phyloP scores from a whole-genome alignment of 2,797 vertebrate species.

The Rousettus madagascariensis region DNA sequence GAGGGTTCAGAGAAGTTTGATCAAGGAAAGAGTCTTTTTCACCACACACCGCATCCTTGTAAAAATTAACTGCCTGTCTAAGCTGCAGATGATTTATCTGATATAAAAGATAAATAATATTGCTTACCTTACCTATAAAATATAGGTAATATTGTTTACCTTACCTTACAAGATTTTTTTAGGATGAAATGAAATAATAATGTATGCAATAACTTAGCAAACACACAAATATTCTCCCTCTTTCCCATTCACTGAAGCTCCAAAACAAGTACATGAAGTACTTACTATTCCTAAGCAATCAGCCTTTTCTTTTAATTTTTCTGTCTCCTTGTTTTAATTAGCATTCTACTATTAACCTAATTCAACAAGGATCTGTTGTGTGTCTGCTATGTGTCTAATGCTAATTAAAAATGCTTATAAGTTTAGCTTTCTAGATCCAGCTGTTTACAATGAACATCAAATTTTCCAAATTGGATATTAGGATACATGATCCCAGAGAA shows the following conservation, averaged over 20 bases:
- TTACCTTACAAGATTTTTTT: neutral
- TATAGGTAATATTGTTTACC: neutral
- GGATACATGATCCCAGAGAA: constrained; percentile 35
- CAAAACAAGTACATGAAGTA: neutral
- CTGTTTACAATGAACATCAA: constrained; percentile 50
- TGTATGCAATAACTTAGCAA: neutral
- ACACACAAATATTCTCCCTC: neutral
- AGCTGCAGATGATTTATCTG: neutral
- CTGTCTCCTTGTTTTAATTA: constrained; percentile 42
- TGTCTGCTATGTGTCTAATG: constrained; percentile 35
- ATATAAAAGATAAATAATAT: neutral
- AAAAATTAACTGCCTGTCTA: neutral
- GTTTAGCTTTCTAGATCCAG: constrained; percentile 53
- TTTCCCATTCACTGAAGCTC: neutral
- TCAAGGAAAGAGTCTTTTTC: neutral
- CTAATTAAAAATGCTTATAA: constrained; percentile 71
- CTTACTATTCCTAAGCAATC: neutral
- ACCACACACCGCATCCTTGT: neutral
- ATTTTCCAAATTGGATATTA: constrained; percentile 68
- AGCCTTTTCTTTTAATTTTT: constrained; percentile 10
- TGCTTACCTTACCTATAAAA: neutral
- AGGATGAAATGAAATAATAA: neutral
- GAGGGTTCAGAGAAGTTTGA: neutral
- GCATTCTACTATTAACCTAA: constrained; percentile 52
- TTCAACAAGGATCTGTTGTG: constrained; percentile 52